Evolutionary conservation across 2,888 invertebrate species (phyloP), one percentile per base, ranked within the genome.

Genomic region (Ormyrus pomaceus): DNA sequence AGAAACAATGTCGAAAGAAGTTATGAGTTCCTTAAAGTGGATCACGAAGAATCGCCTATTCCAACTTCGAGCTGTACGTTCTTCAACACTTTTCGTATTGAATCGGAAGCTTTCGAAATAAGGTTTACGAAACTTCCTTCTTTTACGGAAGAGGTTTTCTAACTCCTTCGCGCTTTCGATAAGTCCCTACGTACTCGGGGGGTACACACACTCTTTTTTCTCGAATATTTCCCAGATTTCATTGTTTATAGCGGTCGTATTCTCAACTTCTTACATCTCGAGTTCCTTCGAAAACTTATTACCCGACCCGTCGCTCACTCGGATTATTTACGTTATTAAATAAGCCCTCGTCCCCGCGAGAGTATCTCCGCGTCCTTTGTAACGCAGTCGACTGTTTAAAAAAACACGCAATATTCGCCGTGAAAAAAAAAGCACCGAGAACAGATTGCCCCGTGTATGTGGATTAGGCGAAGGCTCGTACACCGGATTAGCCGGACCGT

Each of bases 1-100:
- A 68, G 64, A 74, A 79, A 77, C 71, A 75, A 75, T 75, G 71
- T 71, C 51, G 61, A 13, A 50, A 50, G 53, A 80, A 68, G 71
- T 80, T 80, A 71, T 76, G 80, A 66, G 76, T 62, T 76, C 50
- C n/a, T 71, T 72, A 80, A 76, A 80, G 64, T 80, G 56, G 80
- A 75, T 76, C 61, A 62, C 61, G 68, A 10, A 69, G 69, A 71
- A 75, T 79, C 70, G 75, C 34, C 58, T 59, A 71, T 75, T 70
- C 71, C 53, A 75, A 75, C 70, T 79, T 51, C 1, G 61, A 72
- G 62, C 13, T 45, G 77, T 71, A 59, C 46, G 73, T 68, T 79
- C 55, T 66, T 79, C 79, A 79, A 74, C 70, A 70, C 74, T 79
- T 79, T 70, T 69, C 62, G 56, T 50, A 62, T 65, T 59, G 59